Base-by-base conservation (phyloP, 1,140 invertebrate genomes). In the Apocrypta bakeri region DNA sequence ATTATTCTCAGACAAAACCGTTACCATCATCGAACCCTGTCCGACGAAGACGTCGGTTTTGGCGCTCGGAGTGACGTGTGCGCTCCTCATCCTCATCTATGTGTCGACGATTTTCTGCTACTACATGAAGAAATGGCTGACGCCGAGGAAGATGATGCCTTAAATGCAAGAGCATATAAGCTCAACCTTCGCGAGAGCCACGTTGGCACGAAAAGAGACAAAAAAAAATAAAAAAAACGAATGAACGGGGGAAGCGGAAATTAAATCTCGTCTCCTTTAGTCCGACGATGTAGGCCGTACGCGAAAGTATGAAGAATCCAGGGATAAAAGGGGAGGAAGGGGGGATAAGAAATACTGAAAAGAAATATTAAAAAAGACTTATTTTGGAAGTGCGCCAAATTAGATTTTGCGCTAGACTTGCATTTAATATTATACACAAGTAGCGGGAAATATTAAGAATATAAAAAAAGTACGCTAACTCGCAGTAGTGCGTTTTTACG, bases 61-160 rank as follows among this genome's bases (percentile, higher is more conserved):
- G 68, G 95, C 97, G 2, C 91, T 98, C 66, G 96, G 96, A 75
- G 96, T 98, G 1, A 97, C 97, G 64, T 98, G 97, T 89, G 97
- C 96, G 61, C 93, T 98, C 56, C 93, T 98, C 81, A 94, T 98
- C 61, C 94, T 98, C n/a, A 94, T 98, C 24, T 98, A 98, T 92
- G 95, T 97, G 87, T 96, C 95, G 77, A 98, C 96, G 31, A 93
- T 97, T 84, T 97, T 97, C 93, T 97, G 96, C 90, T 97, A 97
- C 92, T 97, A 96, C 93, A 97, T 97, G 95, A 96, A 96, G 89
- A 97, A 97, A 90, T 98, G 96, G 96, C 93, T 97, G 90, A 94
- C 95, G 85, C 96, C 96, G 25, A 93, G 95, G 81, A 97, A 97
- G 91, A 95, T 96, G 89, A 94, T 96, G 93, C 94, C 95, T 88